These are phyloP conservation scores for Torymus texanus DNA, from an alignment of 2,888 invertebrate species.

Conservation along the genomic window DNA sequence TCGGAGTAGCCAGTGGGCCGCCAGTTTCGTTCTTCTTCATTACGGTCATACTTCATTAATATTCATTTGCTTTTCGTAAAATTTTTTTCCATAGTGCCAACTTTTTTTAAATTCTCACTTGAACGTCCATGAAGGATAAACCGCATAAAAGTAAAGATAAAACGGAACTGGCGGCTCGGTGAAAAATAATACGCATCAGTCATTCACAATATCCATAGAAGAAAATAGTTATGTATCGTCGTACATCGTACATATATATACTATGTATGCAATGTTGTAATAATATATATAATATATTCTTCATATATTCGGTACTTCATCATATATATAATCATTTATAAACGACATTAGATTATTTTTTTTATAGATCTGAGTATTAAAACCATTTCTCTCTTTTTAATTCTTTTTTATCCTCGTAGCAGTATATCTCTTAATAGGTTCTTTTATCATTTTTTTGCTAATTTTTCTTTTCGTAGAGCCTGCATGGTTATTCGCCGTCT, in stretches of 20 bases:
- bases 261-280: slow-evolving; percentile 64
- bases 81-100: slow-evolving; percentile 8
- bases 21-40: slow-evolving; percentile 49
- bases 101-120: slow-evolving; percentile 13
- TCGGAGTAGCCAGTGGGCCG: slow-evolving; percentile 64
- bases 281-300: slow-evolving; percentile 60
- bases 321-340: slow-evolving; percentile 65
- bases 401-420: slow-evolving; percentile 52
- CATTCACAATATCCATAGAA: slow-evolving; percentile 72
- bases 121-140: background rate
- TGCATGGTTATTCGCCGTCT: slow-evolving; percentile 37
- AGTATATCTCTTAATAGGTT: slow-evolving; percentile 54
- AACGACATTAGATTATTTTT: slow-evolving; percentile 68
- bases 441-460: slow-evolving; percentile 29
- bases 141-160: slow-evolving; percentile 7
- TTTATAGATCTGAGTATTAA: slow-evolving; percentile 66
- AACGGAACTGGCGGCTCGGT: slow-evolving; percentile 52
- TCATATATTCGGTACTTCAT: slow-evolving; percentile 60
- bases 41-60: slow-evolving; percentile 18
- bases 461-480: slow-evolving; percentile 38
- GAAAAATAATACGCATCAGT: slow-evolving; percentile 62
- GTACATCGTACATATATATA: slow-evolving; percentile 60
- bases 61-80: slow-evolving; percentile 8
- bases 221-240: slow-evolving; percentile 70
- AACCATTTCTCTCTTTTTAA: slow-evolving; percentile 58